A percentile compares a stretch with the other conserved stretches of the same genome.
phyloP scores from a whole-genome alignment of 2,888 invertebrate species.

The Bedellia somnulentella region DNA sequence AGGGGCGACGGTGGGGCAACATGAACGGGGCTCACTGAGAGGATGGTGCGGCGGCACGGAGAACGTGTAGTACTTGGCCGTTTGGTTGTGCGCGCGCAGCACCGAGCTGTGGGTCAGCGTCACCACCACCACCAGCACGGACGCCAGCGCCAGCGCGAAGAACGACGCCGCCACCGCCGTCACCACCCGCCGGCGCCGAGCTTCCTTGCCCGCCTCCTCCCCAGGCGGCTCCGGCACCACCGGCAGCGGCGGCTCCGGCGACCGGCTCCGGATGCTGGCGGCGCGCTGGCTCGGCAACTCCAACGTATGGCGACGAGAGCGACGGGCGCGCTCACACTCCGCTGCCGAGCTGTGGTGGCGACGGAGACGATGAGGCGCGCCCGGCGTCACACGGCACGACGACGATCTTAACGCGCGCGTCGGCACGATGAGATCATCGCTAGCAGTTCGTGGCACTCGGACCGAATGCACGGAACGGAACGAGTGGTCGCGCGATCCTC shows the following conservation, averaged over 20 bases:
- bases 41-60: slow-evolving; percentile 64
- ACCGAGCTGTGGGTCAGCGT: slow-evolving; percentile 75
- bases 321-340: slow-evolving; percentile 50
- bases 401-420: slow-evolving; percentile 51
- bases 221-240: slow-evolving; percentile 45
- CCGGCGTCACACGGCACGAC: slow-evolving; percentile 45
- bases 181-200: slow-evolving; percentile 69
- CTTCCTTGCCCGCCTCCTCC: slow-evolving; percentile 64
- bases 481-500: slow-evolving; percentile 44
- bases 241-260: slow-evolving; percentile 37
- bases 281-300: slow-evolving; percentile 46
- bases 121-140: slow-evolving; percentile 75
- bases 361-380: slow-evolving; percentile 47
- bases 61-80: slow-evolving; percentile 68
- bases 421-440: slow-evolving; percentile 53
- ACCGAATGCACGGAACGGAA: slow-evolving; percentile 51
- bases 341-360: slow-evolving; percentile 53
- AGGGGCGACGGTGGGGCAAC: slow-evolving; percentile 61
- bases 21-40: slow-evolving; percentile 63
- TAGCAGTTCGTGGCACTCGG: slow-evolving; percentile 43
- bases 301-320: slow-evolving; percentile 43
- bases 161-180: slow-evolving; percentile 73
- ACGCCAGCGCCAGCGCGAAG: slow-evolving; percentile 71
- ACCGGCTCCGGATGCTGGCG: slow-evolving; percentile 45
- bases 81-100: slow-evolving; percentile 64